These are phyloP conservation scores for Drosophila teissieri DNA, from an alignment of 1,140 invertebrate genomes.

Conservation along the genomic window DNA sequence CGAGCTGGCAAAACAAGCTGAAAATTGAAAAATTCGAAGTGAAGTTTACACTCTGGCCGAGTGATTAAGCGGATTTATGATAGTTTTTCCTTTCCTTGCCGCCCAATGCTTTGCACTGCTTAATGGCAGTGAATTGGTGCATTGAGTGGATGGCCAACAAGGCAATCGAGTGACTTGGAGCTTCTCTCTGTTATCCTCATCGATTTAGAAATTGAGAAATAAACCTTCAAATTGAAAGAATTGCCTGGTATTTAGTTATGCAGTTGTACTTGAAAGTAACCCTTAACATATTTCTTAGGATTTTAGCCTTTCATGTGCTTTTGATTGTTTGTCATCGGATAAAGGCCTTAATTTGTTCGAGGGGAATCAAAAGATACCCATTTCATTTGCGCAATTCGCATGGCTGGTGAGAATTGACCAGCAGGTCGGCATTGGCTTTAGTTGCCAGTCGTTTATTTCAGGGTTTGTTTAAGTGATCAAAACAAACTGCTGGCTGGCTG, in stretches of 20 bases:
- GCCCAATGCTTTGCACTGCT: background rate
- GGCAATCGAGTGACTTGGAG: background rate
- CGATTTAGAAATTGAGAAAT: no score
- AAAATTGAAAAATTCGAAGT: conserved; percentile 12
- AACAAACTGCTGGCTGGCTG: conserved; percentile 5
- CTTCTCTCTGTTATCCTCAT: background rate
- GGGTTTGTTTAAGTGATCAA: conserved; percentile 14
- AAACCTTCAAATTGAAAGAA: no score
- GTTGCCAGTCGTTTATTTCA: background rate
- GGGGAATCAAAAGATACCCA: background rate
- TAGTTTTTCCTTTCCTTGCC: background rate
- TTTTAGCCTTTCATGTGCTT: no score
- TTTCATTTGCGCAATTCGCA: background rate
- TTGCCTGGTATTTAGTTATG: no score
- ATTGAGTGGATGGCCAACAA: background rate
- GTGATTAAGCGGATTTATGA: conserved; percentile 19
- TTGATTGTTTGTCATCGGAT: background rate
- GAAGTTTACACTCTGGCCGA: background rate
- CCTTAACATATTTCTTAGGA: no score
- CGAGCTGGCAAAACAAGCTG: conserved; percentile 15
- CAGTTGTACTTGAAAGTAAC: no score
- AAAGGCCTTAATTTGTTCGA: background rate
- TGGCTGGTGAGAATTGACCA: background rate
- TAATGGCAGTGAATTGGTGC: background rate
- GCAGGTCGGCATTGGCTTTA: background rate